Evolutionary conservation across 2,797 vertebrate species (phyloP), one percentile per base, ranked within the genome.

Genomic region (Paramormyrops hopkinsi): DNA sequence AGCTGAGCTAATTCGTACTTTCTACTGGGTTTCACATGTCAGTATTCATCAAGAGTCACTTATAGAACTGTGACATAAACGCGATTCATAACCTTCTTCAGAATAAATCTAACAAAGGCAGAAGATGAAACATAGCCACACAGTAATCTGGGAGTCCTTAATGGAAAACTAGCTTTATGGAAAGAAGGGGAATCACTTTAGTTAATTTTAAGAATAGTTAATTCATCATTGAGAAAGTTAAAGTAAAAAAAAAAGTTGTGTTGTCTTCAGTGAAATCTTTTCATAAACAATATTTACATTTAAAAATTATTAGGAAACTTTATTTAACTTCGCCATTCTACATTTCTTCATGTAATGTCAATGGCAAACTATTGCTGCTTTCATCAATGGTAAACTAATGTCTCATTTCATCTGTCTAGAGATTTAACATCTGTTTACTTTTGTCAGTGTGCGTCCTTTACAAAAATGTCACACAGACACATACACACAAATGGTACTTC

Each of bases 321-420:
- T 37, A 37, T 65, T 65, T 17, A 41, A 37, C 5, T 46, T 46
- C 22, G 17, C 17, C 17, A 82, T 46, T 46, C 73, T 44, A 14
- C 41, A 79, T 82, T 82, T 46, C 41, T 2, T 22, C 41, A 29
- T 44, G 41, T 46, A 82, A 44, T 44, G 44, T 82, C 76, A 22
- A 82, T 82, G 19, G 76, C 44, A 82, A 82, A 82, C 19, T 46
- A 82, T 82, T 82, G 76, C 76, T 82, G 76, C n/a, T 82, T 62
- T 62, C 59, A 62, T 62, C 59, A 44, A 8, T 82, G 17, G 17
- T n/a, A 82, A 82, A 62, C 2, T 62, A 22, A 11, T 9, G 3
- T 46, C 41, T 46, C 41, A 82, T 82, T 82, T 11, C 7, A 41
- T 76, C 33, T 37, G 69, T 76, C 41, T 22, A 82, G 8, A 46